These are phyloP conservation scores for Ciconia boyciana DNA, from an alignment of 2,113 vertebrate species.

Conservation along the genomic window DNA sequence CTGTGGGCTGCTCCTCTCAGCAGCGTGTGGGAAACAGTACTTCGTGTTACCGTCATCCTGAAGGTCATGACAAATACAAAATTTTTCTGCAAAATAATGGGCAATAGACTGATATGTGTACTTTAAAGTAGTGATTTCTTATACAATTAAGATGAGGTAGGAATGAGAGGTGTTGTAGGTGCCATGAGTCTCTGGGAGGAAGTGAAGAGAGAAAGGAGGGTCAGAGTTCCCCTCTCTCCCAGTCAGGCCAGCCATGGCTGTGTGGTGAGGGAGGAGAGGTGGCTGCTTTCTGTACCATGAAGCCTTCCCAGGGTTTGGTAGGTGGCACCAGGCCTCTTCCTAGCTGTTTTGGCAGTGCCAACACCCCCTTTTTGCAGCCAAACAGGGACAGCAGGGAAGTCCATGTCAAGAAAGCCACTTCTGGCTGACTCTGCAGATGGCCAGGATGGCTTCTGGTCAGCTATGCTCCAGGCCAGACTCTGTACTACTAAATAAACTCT, in stretches of 20 bases:
- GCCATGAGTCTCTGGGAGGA: not conserved
- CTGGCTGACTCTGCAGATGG: not conserved
- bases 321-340: not conserved
- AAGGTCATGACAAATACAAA: not conserved
- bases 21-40: rapidly evolving
- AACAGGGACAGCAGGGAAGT: not conserved
- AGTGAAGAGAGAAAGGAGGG: not conserved
- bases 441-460: not conserved
- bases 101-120: not conserved
- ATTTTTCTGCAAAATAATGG: not conserved
- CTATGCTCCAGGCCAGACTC: not conserved
- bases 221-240: too few species aligned
- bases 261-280: not conserved
- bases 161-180: not conserved
- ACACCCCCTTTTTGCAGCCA: not conserved
- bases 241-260: rapidly evolving
- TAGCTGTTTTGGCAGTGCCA: not conserved
- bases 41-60: rapidly evolving
- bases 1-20: not conserved
- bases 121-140: not conserved
- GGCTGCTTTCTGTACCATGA: too few species aligned
- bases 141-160: not conserved
- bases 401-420: not conserved
- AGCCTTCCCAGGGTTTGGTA: too few species aligned
- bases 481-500: not conserved